Evolutionary conservation across 2,113 vertebrate species (phyloP).

Genomic region (Neogobius melanostomus): DNA sequence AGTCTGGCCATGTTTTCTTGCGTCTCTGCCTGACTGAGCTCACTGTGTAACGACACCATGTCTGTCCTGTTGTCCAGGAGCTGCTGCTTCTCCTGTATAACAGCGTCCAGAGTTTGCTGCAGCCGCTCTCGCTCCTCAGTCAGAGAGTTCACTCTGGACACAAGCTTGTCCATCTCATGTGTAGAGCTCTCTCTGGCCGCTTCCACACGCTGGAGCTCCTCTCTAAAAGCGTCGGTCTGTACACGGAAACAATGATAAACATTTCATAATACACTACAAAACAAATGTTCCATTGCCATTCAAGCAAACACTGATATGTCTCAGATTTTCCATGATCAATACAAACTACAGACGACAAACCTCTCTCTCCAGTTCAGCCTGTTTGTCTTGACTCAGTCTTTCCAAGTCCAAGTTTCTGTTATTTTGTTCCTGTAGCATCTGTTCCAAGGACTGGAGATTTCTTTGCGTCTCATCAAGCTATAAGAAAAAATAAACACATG

Average conservation of each 20-base stretch:
- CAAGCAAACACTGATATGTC: background rate
- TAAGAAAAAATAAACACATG: background rate
- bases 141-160: slow-evolving; percentile 18
- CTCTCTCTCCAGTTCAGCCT: slow-evolving; percentile 27
- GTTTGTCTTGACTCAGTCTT: slow-evolving; percentile 5
- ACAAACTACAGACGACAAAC: background rate
- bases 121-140: slow-evolving; percentile 51
- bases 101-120: slow-evolving; percentile 36
- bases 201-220: slow-evolving; percentile 31
- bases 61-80: slow-evolving; percentile 47
- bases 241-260: background rate
- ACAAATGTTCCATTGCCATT: too few species aligned
- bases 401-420: slow-evolving; percentile 9
- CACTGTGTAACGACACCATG: slow-evolving; percentile 6
- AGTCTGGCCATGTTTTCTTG: background rate
- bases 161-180: slow-evolving; percentile 41
- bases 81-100: slow-evolving; percentile 44
- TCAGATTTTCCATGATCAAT: background rate
- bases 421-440: slow-evolving; percentile 25
- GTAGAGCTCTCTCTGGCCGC: slow-evolving; percentile 1
- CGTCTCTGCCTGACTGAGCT: slow-evolving; percentile 3
- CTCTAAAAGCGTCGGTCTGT: slow-evolving; percentile 24
- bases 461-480: slow-evolving; percentile 17
- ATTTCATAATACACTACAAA: background rate
- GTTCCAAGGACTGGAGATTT: slow-evolving; percentile 15